Percentiles rank a stretch among this genome's conserved stretches.
These are phyloP conservation scores for Porites lobata DNA, from an alignment of 92 coral and sea anemone species.

Conservation along the genomic window DNA sequence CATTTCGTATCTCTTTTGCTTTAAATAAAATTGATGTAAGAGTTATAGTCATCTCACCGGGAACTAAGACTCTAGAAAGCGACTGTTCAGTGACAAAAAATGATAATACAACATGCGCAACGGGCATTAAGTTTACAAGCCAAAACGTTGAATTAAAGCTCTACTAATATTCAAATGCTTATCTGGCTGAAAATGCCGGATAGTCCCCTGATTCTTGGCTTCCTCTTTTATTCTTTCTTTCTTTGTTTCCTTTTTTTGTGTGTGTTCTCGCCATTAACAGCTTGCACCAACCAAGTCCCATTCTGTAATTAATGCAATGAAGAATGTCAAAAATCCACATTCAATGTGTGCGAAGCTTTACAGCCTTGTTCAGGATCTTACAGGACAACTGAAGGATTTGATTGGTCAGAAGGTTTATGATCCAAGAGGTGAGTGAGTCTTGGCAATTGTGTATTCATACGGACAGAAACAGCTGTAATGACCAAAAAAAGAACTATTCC, in stretches of 20 bases:
- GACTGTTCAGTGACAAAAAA: too few species aligned
- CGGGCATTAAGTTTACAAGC: too few species aligned
- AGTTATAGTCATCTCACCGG: too few species aligned
- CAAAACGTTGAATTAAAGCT: too few species aligned
- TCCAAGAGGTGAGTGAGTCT: slow-evolving; percentile 43
- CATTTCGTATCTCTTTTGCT: background rate
- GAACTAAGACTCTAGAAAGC: too few species aligned
- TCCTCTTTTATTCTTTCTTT: background rate
- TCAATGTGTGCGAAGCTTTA: slow-evolving; percentile 86
- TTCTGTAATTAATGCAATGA: slow-evolving; percentile 90
- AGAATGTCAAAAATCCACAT: slow-evolving; percentile 86
- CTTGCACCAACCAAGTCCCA: slow-evolving; percentile 83
- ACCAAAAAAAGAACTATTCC: too few species aligned
- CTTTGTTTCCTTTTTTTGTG: background rate
- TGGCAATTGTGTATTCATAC: too few species aligned
- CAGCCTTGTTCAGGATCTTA: slow-evolving; percentile 81
- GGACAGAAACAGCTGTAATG: too few species aligned
- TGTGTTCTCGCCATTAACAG: slow-evolving; percentile 38
- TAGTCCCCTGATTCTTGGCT: background rate
- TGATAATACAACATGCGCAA: too few species aligned
- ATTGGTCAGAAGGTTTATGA: slow-evolving; percentile 71
- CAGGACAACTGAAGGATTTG: slow-evolving; percentile 89
- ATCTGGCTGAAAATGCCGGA: background rate
- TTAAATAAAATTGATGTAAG: too few species aligned
- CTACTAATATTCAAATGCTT: too few species aligned